A percentile compares a stretch with the other conserved stretches of the same genome.
phyloP scores from a whole-genome alignment of 2,113 vertebrate species.

The Phasianus colchicus region DNA sequence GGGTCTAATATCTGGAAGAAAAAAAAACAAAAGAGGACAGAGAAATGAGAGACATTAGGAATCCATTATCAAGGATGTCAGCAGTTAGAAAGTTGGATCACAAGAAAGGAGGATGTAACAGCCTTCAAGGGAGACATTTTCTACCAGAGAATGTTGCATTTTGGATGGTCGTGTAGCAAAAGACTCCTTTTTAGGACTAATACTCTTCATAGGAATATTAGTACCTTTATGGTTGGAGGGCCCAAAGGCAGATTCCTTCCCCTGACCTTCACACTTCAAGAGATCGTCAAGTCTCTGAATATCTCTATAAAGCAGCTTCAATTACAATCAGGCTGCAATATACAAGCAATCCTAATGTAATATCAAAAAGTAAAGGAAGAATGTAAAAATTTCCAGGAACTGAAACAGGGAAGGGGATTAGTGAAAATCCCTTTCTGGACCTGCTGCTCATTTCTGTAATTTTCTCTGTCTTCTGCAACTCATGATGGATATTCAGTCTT shows the following conservation, averaged over 20 bases:
- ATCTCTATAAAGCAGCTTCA: neutral
- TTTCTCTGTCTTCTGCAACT: neutral
- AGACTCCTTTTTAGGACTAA: slow-evolving; percentile 14
- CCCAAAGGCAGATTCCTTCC: slow-evolving; percentile 13
- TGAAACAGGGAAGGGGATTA: neutral
- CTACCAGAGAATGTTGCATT: neutral
- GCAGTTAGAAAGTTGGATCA: neutral
- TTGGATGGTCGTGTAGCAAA: neutral
- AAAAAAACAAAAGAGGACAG: neutral
- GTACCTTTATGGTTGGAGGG: neutral
- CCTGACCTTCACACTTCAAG: slow-evolving; percentile 27
- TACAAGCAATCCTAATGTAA: neutral
- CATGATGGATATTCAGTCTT: neutral
- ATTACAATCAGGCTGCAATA: neutral
- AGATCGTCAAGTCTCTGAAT: neutral
- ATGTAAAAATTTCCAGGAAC: neutral
- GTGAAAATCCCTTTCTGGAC: neutral
- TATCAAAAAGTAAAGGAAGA: neutral
- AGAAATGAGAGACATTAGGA: neutral
- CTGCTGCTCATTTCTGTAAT: neutral
- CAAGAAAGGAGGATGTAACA: neutral
- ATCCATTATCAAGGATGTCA: neutral
- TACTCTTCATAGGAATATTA: slow-evolving; percentile 14
- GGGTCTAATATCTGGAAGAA: neutral
- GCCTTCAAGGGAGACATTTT: slow-evolving; percentile 44